phyloP scores from a whole-genome alignment of 2,888 invertebrate genomes.

The Andrena minutula region DNA sequence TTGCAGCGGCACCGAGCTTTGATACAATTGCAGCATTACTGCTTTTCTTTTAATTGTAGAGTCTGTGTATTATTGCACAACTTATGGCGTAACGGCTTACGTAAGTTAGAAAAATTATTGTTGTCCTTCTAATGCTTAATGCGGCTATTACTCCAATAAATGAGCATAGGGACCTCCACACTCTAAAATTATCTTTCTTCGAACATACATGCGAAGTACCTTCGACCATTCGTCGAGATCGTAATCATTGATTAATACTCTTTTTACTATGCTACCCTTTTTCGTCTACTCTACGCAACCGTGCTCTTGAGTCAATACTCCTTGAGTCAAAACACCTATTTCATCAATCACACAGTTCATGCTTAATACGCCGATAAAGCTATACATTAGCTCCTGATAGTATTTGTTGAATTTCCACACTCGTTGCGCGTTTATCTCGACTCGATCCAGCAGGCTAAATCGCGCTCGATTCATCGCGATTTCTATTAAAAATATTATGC shows the following conservation, averaged over 20 bases:
- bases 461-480: not conserved
- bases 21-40: conserved; percentile 24
- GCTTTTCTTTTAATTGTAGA: conserved; percentile 8
- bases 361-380: conserved; percentile 13
- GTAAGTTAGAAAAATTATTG: not conserved
- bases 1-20: conserved; percentile 7
- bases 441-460: conserved; percentile 2
- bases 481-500: conserved; percentile 7
- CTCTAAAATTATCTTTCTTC: not conserved
- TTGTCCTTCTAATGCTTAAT: not conserved
- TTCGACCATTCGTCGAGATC: not conserved
- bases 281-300: not conserved
- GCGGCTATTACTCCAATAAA: not conserved
- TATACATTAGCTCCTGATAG: not conserved
- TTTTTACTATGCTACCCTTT: not conserved
- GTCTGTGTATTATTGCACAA: conserved; percentile 1
- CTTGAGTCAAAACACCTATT: conserved; percentile 13
- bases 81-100: not conserved
- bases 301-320: conserved; percentile 6
- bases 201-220: not conserved
- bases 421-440: conserved; percentile 2
- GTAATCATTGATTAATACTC: conserved; percentile 20
- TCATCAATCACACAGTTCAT: not conserved
- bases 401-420: conserved; percentile 37
- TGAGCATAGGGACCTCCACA: not conserved